Evolutionary conservation across 2,888 invertebrate genomes (phyloP).

Genomic region (Anthrax anthrax): DNA sequence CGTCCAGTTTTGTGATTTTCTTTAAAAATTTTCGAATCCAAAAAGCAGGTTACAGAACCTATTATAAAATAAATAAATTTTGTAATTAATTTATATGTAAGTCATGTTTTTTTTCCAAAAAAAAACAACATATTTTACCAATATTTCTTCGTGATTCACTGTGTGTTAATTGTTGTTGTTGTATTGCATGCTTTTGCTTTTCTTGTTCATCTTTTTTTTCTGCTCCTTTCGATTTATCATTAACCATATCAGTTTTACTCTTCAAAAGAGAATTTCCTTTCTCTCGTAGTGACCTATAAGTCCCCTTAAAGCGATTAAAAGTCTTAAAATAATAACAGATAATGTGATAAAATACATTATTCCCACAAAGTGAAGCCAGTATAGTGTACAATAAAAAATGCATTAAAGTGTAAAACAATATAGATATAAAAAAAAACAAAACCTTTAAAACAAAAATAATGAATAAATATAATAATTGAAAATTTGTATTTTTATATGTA

Average conservation of each 20-base stretch:
- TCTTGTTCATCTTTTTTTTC: slow-evolving; percentile 12
- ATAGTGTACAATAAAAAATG: neutral
- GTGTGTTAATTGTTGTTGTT: slow-evolving; percentile 19
- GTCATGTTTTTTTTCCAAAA: too few species aligned
- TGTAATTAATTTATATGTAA: too few species aligned
- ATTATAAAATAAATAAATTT: neutral
- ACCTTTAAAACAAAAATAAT: neutral
- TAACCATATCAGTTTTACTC: slow-evolving; percentile 19
- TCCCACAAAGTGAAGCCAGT: neutral
- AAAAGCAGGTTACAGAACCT: slow-evolving; percentile 35
- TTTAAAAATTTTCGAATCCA: slow-evolving; percentile 31
- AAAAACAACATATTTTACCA: too few species aligned
- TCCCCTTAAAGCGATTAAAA: slow-evolving; percentile 31
- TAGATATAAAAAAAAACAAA: too few species aligned
- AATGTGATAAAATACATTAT: neutral
- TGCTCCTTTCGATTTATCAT: slow-evolving; percentile 3
- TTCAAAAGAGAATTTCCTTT: slow-evolving; percentile 28
- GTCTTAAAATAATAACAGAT: slow-evolving; percentile 15
- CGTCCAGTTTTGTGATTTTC: slow-evolving; percentile 21
- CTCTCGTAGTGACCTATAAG: slow-evolving; percentile 30
- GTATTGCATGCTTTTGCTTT: slow-evolving; percentile 6
- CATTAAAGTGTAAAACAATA: too few species aligned
- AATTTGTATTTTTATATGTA: too few species aligned
- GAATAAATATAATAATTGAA: too few species aligned
- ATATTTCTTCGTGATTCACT: slow-evolving; percentile 32